Base-by-base conservation (phyloP, 2,797 vertebrate genomes). In the Geotria australis region DNA sequence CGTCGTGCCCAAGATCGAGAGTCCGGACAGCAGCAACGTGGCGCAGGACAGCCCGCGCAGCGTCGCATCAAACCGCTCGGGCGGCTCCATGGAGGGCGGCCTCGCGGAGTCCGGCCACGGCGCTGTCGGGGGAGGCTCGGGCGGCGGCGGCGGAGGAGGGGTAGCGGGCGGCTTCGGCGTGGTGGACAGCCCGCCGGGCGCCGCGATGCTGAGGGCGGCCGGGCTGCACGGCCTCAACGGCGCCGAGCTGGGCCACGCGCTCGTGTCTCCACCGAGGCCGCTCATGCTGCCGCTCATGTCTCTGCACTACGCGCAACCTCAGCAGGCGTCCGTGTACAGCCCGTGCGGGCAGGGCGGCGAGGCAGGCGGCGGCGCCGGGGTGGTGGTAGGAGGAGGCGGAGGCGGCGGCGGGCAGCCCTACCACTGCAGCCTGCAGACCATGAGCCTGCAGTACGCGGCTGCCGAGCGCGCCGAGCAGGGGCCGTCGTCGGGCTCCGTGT, bases 401-500 rank as follows among this genome's bases (percentile, higher is more conserved):
- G 60, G 63, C 70, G 13, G 69, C 68, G 55, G 73, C 70, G 13
- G 24, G 24, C 24, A 38, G 24, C 70, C 71, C 66, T 78, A 78
- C 71, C 76, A 78, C 61, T 78, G 76, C 69, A 78, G 76, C 66
- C 68, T 78, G 75, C 61, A 76, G 56, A 75, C 76, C 53, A 72
- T 78, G 73, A 78, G 76, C 65, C 66, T 78, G 9, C 77, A 76
- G 67, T 38, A 38, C 24, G 24, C 24, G 24, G 68, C 76, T 38
- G 68, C 68, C 2, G 74, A 78, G 62, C 61, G 76, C 58, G 60
- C 73, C 2, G 64, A 55, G 51, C n/a, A 55, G n/a, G 8, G n/a
- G n/a, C 24, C 51, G 24, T 7, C 51, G n/a, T n/a, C 51, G 24
- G 51, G n/a, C 51, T n/a, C n/a, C 9, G 24, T 24, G 51, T n/a